A percentile compares a stretch with the other conserved stretches of the same genome.
phyloP scores from a whole-genome alignment of 1,140 invertebrate genomes.

The Drosophila novamexicana region DNA sequence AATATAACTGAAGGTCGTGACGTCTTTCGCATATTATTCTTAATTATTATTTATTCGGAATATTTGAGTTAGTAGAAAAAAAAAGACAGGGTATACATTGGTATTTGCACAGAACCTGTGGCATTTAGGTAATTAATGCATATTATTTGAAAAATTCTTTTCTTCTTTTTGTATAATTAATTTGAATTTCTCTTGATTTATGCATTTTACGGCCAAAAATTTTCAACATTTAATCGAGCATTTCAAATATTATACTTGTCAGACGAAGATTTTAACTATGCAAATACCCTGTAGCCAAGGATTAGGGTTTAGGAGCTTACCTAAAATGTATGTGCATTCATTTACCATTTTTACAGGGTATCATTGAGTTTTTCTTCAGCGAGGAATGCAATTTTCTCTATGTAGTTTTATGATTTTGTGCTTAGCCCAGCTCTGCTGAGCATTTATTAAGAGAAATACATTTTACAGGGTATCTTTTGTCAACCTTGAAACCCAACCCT shows the following conservation, averaged over 20 bases:
- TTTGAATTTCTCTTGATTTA: slow-evolving; percentile 30
- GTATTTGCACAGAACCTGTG: neutral
- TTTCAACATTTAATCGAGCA: slow-evolving; percentile 59
- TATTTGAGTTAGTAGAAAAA: slow-evolving; percentile 11
- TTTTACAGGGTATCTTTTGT: too few relatives aligned
- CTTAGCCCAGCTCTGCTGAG: too few relatives aligned
- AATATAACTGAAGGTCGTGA: slow-evolving; percentile 21
- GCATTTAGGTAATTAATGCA: neutral
- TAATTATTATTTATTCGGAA: slow-evolving; percentile 12
- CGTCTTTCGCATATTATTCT: slow-evolving; percentile 8
- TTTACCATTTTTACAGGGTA: too few relatives aligned
- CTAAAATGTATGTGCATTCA: too few relatives aligned
- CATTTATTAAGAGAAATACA: too few relatives aligned
- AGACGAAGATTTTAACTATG: slow-evolving; percentile 17
- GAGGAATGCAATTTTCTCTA: too few relatives aligned
- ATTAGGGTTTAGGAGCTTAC: neutral
- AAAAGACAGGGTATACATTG: neutral
- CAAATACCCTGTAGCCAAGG: slow-evolving; percentile 9
- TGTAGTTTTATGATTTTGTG: too few relatives aligned
- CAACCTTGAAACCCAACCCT: too few relatives aligned
- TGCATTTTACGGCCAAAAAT: slow-evolving; percentile 36
- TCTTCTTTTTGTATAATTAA: neutral
- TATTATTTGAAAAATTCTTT: neutral
- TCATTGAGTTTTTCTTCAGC: too few relatives aligned
- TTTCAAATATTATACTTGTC: slow-evolving; percentile 43